These are phyloP conservation scores for Drosophila virilis DNA, from an alignment of 1,140 invertebrate species.

Conservation along the genomic window DNA sequence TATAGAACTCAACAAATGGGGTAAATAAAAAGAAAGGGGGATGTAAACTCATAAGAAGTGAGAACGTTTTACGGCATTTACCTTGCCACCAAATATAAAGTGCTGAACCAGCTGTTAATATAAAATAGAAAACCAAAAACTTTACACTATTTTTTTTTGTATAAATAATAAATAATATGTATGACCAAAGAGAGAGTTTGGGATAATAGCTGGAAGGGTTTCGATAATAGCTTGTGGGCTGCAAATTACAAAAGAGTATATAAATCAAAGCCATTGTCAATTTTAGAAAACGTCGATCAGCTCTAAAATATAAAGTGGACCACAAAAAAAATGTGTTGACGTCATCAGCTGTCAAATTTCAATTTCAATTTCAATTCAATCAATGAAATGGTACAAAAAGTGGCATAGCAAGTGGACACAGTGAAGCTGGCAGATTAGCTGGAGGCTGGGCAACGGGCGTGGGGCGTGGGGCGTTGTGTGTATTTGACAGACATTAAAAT, in stretches of 20 bases:
- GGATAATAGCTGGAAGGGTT: conserved; percentile 1
- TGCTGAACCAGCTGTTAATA: conserved; percentile 66
- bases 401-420: conserved; percentile 50
- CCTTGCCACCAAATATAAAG: conserved; percentile 78
- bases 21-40: conserved; percentile 7
- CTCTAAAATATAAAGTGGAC: conserved; percentile 37
- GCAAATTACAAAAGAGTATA: neutral
- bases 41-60: neutral
- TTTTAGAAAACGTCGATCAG: conserved; percentile 7
- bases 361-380: conserved; percentile 58
- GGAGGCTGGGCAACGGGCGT: neutral
- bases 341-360: conserved; percentile 60
- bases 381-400: conserved; percentile 51
- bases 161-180: conserved; percentile 25
- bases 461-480: neutral
- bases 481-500: conserved; percentile 39
- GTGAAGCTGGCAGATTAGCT: conserved; percentile 25
- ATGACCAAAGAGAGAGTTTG: neutral
- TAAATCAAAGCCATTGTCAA: conserved; percentile 4
- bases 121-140: conserved; percentile 49
- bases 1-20: conserved; percentile 10
- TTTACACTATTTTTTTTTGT: conserved; percentile 6
- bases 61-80: conserved; percentile 49
- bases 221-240: neutral
- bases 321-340: conserved; percentile 34